phyloP scores from a whole-genome alignment of 2,797 vertebrate genomes.

The Poecilia gillii region DNA sequence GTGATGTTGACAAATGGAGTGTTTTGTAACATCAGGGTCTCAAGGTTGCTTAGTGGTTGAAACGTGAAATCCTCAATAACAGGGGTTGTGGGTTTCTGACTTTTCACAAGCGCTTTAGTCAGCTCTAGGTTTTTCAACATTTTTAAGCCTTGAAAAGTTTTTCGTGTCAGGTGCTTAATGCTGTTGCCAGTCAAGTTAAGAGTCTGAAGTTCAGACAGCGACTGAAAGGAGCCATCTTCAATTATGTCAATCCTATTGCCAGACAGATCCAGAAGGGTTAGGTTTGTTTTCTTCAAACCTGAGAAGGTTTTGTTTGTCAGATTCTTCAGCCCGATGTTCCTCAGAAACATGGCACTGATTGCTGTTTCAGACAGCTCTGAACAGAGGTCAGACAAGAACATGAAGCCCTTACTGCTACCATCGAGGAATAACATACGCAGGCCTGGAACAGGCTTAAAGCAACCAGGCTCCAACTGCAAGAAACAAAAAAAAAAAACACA shows the following conservation, averaged over 20 bases:
- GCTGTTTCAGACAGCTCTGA: slow-evolving; percentile 83
- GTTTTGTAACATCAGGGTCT: slow-evolving; percentile 83
- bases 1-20: slow-evolving; percentile 78
- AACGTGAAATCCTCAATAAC: slow-evolving; percentile 88
- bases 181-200: slow-evolving; percentile 84
- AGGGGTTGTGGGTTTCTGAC: slow-evolving; percentile 52
- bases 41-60: slow-evolving; percentile 78
- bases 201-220: slow-evolving; percentile 81
- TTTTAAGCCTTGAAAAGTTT: slow-evolving; percentile 85
- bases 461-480: slow-evolving; percentile 84
- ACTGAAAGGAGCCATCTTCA: slow-evolving; percentile 82
- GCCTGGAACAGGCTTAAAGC: slow-evolving; percentile 83
- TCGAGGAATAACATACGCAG: slow-evolving; percentile 84
- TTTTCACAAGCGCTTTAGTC: slow-evolving; percentile 75
- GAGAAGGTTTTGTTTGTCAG: slow-evolving; percentile 79
- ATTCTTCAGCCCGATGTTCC: slow-evolving; percentile 68
- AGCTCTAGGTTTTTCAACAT: slow-evolving; percentile 84
- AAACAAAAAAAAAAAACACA: slow-evolving; percentile 17
- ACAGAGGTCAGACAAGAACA: slow-evolving; percentile 75
- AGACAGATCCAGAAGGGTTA: slow-evolving; percentile 87
- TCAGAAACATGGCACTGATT: slow-evolving; percentile 83
- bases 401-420: slow-evolving; percentile 70
- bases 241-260: slow-evolving; percentile 80
- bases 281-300: slow-evolving; percentile 83
- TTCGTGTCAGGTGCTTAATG: slow-evolving; percentile 76